Evolutionary conservation across 2,888 invertebrate genomes (phyloP).

Genomic region (Liodrosophila aerea): DNA sequence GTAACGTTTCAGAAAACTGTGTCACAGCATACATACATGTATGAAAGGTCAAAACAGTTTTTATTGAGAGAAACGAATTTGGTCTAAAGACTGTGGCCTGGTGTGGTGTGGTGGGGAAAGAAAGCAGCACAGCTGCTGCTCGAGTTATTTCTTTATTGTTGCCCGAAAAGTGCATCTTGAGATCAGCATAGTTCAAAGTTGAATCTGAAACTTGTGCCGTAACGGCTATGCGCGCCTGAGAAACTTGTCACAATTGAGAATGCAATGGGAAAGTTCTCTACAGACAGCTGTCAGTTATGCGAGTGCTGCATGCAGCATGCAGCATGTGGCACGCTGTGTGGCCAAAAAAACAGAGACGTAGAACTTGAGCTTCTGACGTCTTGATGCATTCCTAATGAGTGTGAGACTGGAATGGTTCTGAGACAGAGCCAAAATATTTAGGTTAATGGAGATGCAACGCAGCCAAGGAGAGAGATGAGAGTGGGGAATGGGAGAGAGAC

Average conservation of each 20-base stretch:
- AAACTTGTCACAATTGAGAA: constrained; percentile 29
- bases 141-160: constrained; percentile 15
- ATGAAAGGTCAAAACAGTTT: constrained; percentile 32
- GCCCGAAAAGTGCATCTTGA: constrained; percentile 3
- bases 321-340: constrained; percentile 10
- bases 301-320: constrained; percentile 17
- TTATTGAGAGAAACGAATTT: constrained; percentile 31
- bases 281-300: constrained; percentile 33
- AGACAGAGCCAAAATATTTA: constrained; percentile 19
- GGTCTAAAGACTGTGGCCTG: constrained; percentile 49
- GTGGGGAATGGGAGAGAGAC: neutral
- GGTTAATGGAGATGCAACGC: constrained; percentile 26
- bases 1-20: constrained; percentile 21
- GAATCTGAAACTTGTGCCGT: too few relatives aligned
- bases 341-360: constrained; percentile 7
- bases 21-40: constrained; percentile 28
- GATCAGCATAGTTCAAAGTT: too few relatives aligned
- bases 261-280: constrained; percentile 12
- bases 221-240: too few relatives aligned
- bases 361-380: constrained; percentile 27
- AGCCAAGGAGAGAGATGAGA: constrained; percentile 1
- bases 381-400: constrained; percentile 38
- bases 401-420: constrained; percentile 7
- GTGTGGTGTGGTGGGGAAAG: too few relatives aligned
- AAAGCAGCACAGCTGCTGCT: constrained; percentile 31